Conservation (phyloP, 2,113 vertebrate species). For the Puma concolor region DNA sequence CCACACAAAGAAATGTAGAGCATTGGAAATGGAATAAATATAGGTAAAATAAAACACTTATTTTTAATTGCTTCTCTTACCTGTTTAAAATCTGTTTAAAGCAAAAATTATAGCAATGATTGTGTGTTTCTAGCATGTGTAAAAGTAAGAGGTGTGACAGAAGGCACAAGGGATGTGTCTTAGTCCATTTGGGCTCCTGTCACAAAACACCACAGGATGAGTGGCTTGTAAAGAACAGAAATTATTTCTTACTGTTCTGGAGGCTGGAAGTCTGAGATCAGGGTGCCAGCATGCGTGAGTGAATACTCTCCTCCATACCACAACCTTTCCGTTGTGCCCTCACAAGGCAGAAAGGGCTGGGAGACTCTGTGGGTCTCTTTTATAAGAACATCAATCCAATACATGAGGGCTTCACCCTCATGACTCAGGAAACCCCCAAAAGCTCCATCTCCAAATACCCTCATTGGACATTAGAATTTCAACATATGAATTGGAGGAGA, state of each 20-base stretch:
- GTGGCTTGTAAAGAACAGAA: neutral
- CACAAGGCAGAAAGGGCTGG: neutral
- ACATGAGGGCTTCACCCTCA: neutral
- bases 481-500: neutral
- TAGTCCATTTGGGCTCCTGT: neutral
- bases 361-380: neutral
- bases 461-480: neutral
- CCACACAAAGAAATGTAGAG: neutral
- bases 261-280: neutral
- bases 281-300: neutral
- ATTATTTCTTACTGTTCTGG: neutral
- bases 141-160: neutral
- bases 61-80: neutral
- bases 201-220: neutral
- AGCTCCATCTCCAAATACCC: neutral
- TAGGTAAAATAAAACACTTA: neutral
- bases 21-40: neutral
- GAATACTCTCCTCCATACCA: neutral
- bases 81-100: neutral
- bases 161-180: neutral
- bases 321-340: neutral
- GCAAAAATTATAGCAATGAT: neutral
- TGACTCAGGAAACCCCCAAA: neutral
- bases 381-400: neutral
- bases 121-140: neutral